Percentiles rank a stretch among this genome's conserved stretches.
Evolutionary conservation across 2,113 vertebrate genomes (phyloP).

Genomic region (Heterochromis multidens): DNA sequence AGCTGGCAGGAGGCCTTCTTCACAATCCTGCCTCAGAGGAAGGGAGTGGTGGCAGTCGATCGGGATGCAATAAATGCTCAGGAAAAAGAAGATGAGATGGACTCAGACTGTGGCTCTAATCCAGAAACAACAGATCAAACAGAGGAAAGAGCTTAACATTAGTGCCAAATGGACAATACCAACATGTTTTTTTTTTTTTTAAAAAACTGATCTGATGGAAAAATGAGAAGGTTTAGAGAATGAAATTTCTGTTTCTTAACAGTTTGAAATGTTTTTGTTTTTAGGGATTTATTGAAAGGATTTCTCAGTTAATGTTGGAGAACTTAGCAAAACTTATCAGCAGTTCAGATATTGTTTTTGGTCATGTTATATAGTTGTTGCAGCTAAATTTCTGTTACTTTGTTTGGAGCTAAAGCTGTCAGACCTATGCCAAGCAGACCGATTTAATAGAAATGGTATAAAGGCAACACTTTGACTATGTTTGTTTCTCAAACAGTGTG

Average conservation of each 20-base stretch:
- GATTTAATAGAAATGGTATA: background rate
- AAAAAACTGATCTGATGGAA: background rate
- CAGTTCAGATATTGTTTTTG: background rate
- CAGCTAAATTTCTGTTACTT: background rate
- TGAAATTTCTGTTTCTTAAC: background rate
- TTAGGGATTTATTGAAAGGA: conserved; percentile 22
- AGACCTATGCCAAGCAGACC: background rate
- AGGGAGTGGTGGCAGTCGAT: conserved; percentile 84
- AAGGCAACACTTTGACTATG: background rate
- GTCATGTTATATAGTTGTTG: background rate
- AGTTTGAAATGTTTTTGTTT: background rate
- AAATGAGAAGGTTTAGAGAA: background rate
- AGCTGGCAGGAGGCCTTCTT: conserved; percentile 96
- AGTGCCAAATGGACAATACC: background rate
- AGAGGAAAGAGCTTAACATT: fast-evolving
- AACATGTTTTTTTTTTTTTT: background rate
- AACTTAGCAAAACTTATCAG: too few species aligned
- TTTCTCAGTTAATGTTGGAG: background rate
- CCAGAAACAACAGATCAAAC: background rate
- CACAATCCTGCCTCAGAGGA: conserved; percentile 87
- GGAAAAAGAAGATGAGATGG: conserved; percentile 26
- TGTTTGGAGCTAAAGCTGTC: background rate
- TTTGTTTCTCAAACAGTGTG: background rate
- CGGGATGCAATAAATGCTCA: conserved; percentile 14
- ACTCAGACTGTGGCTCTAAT: conserved; percentile 53